Evolutionary conservation across 2,888 invertebrate species (phyloP).

Genomic region (Melanostoma scalare): DNA sequence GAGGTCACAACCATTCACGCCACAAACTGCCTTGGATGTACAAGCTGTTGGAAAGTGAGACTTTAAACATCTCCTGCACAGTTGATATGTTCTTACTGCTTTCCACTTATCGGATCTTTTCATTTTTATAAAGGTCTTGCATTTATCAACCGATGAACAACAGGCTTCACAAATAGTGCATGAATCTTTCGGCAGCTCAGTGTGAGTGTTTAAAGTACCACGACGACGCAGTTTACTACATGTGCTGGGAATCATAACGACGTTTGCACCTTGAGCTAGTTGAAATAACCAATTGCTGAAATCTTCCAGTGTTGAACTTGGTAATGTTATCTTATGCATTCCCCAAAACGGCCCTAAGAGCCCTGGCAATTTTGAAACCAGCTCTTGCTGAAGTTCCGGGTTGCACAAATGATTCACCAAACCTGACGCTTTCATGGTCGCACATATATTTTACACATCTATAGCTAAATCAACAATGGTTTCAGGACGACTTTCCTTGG

Average conservation of each 20-base stretch:
- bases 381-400: constrained; percentile 43
- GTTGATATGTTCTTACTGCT: too few species aligned
- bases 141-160: too few species aligned
- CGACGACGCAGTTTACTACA: neutral
- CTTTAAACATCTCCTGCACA: too few species aligned
- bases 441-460: constrained; percentile 59
- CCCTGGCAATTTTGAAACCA: constrained; percentile 16
- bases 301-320: too few species aligned
- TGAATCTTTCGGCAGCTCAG: neutral
- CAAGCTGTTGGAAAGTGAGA: neutral
- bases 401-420: constrained; percentile 55
- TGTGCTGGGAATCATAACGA: too few species aligned
- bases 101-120: too few species aligned
- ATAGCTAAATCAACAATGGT: constrained; percentile 56
- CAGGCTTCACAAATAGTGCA: too few species aligned
- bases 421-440: constrained; percentile 55
- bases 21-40: neutral
- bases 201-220: constrained; percentile 16
- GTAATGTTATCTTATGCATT: constrained; percentile 38
- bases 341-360: constrained; percentile 29
- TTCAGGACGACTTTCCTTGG: constrained; percentile 43
- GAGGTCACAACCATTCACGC: neutral
- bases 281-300: too few species aligned
- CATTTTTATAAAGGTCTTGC: too few species aligned
- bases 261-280: too few species aligned